Evolutionary conservation across 2,113 vertebrate genomes (phyloP).

Genomic region (Leptobrachium ailaonicum): DNA sequence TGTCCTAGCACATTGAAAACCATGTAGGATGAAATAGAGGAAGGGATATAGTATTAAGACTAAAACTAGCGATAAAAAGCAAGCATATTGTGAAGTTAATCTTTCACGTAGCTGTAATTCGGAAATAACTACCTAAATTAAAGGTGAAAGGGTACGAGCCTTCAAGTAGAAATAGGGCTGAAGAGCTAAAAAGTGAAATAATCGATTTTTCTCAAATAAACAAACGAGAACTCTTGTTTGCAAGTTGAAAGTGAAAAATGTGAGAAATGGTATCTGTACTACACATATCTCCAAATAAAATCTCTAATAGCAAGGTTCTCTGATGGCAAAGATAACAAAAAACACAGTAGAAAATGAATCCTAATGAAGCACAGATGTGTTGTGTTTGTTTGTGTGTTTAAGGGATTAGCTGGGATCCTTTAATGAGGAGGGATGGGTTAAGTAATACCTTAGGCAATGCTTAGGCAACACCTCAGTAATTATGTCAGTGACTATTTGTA

Average conservation of each 20-base stretch:
- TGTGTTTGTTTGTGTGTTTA: constrained; percentile 18
- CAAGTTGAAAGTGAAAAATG: too few species aligned
- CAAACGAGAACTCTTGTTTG: too few species aligned
- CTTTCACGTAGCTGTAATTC: too few species aligned
- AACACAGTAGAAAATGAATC: neutral
- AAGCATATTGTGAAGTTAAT: too few species aligned
- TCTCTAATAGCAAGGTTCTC: too few species aligned
- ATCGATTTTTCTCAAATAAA: too few species aligned
- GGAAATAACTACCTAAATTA: neutral
- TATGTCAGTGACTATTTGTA: constrained; percentile 5
- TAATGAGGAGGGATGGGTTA: constrained; percentile 6
- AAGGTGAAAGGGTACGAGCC: neutral
- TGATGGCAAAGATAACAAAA: constrained; percentile 1
- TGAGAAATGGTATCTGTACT: too few species aligned
- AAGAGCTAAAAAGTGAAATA: neutral
- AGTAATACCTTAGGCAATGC: constrained; percentile 5
- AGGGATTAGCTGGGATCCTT: constrained; percentile 4
- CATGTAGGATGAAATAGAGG: too few species aligned
- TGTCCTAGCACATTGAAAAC: neutral
- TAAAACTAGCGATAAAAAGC: too few species aligned
- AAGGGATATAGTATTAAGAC: too few species aligned
- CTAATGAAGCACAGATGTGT: neutral
- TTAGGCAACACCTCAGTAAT: constrained; percentile 15
- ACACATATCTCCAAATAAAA: too few species aligned
- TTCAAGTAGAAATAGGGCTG: neutral